Conservation (phyloP, 1,140 invertebrate genomes). For the Coenobita brevimanus region DNA sequence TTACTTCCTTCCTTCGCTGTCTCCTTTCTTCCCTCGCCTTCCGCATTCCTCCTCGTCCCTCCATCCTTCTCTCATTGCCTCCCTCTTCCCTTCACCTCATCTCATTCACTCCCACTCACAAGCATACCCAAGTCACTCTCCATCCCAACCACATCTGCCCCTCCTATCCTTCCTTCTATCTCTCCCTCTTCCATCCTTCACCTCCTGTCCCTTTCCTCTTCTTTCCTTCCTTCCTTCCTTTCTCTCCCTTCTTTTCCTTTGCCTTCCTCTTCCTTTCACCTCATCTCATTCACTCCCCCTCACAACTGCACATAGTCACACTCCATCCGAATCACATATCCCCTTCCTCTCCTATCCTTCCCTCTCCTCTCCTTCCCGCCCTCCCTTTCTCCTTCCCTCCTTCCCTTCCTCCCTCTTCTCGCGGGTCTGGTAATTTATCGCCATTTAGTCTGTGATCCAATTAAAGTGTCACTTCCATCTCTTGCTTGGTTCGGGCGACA, state of each 20-base stretch:
- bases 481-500: not conserved
- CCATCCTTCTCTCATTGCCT: not conserved
- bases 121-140: no score
- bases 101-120: no score
- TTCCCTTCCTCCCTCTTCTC: not conserved
- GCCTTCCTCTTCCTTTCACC: not conserved
- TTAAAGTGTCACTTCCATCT: slow-evolving; percentile 14
- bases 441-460: slow-evolving; percentile 17
- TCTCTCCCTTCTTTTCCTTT: not conserved
- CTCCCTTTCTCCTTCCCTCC: not conserved
- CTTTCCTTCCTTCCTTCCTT: not conserved
- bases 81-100: not conserved
- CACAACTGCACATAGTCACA: no score
- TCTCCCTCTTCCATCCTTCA: no score
- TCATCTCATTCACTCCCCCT: not conserved
- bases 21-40: no score
- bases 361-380: not conserved
- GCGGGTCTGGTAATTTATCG: slow-evolving; percentile 18
- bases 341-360: not conserved
- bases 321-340: no score
- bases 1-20: not conserved
- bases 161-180: no score
- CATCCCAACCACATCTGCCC: no score
- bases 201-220: not conserved
- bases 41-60: not conserved